Percentiles rank a stretch among this genome's conserved stretches.
These are phyloP conservation scores for Mactromeris polynyma DNA, from an alignment of 2,888 invertebrate species.

Conservation along the genomic window DNA sequence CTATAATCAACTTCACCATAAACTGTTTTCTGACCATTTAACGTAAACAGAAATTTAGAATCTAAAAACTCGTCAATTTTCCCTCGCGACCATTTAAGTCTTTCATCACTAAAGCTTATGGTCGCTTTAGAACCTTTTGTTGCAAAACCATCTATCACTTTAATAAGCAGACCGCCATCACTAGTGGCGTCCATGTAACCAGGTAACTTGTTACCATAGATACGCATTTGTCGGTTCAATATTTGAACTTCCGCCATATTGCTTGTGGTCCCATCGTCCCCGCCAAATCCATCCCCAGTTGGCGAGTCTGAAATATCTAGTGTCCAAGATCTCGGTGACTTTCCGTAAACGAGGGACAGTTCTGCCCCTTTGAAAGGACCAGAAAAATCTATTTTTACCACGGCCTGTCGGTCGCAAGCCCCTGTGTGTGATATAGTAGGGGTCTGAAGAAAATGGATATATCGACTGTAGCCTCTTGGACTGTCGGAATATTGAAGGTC, in stretches of 20 bases:
- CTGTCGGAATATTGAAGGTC: constrained; percentile 80
- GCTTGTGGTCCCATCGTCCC: constrained; percentile 80
- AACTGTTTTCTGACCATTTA: constrained; percentile 80
- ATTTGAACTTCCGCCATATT: constrained; percentile 86
- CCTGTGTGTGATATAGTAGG: constrained; percentile 69
- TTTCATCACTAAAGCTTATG: constrained; percentile 81
- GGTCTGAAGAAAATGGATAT: constrained; percentile 80
- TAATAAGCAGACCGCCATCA: constrained; percentile 84
- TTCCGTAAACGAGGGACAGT: constrained; percentile 81
- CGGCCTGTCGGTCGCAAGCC: constrained; percentile 82
- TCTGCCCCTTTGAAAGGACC: constrained; percentile 81
- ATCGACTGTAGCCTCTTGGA: constrained; percentile 84
- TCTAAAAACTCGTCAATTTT: constrained; percentile 80
- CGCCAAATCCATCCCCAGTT: constrained; percentile 84
- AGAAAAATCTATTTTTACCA: constrained; percentile 83
- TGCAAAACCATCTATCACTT: constrained; percentile 82
- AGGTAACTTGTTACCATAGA: constrained; percentile 84
- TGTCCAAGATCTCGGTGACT: constrained; percentile 84
- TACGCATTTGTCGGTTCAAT: constrained; percentile 84
- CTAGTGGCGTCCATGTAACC: constrained; percentile 84
- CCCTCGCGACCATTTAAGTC: constrained; percentile 80
- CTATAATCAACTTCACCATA: constrained; percentile 79
- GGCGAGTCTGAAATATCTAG: constrained; percentile 84
- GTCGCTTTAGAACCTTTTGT: constrained; percentile 78
- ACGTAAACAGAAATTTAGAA: constrained; percentile 83